A percentile compares a stretch with the other conserved stretches of the same genome.
Conservation (phyloP, 2,797 vertebrate species). For the Tokudaia muenninki region DNA sequence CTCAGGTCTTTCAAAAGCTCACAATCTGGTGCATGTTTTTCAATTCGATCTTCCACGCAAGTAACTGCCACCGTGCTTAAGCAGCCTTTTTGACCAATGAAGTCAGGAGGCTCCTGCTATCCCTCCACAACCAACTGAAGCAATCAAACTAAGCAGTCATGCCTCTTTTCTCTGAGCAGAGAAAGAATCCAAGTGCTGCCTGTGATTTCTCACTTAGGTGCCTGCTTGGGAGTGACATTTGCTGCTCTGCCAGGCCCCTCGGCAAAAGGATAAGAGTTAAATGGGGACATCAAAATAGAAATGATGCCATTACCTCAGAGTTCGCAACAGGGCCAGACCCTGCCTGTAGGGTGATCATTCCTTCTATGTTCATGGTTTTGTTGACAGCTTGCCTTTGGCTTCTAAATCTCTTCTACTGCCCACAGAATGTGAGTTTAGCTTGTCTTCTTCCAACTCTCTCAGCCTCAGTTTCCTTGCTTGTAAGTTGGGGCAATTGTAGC, state of each 20-base stretch:
- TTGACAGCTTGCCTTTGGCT: not conserved
- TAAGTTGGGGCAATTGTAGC: not conserved
- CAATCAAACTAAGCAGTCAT: not conserved
- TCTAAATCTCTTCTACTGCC: not conserved
- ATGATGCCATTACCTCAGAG: not conserved
- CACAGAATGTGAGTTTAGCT: not conserved
- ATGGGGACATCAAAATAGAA: slow-evolving; percentile 65
- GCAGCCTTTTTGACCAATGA: slow-evolving; percentile 19
- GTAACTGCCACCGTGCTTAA: not conserved
- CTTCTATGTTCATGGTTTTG: not conserved
- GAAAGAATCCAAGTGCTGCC: not conserved
- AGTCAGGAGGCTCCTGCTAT: slow-evolving; percentile 1
- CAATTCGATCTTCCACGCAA: slow-evolving; percentile 14
- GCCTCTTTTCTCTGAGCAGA: not conserved
- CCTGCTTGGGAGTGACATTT: slow-evolving; percentile 26
- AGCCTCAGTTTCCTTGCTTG: not conserved
- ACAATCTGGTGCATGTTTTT: not conserved
- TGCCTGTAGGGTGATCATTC: not conserved
- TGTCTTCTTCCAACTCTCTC: not conserved
- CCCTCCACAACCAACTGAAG: not conserved
- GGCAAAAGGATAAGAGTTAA: slow-evolving; percentile 59
- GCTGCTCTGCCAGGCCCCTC: slow-evolving; percentile 61
- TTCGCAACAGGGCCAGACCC: not conserved
- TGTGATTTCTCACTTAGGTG: slow-evolving; percentile 51
- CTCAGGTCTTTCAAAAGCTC: slow-evolving; percentile 66